Percentiles rank a stretch among this genome's conserved stretches.
phyloP scores from a whole-genome alignment of 2,113 vertebrate genomes.

The Cromileptes altivelis region DNA sequence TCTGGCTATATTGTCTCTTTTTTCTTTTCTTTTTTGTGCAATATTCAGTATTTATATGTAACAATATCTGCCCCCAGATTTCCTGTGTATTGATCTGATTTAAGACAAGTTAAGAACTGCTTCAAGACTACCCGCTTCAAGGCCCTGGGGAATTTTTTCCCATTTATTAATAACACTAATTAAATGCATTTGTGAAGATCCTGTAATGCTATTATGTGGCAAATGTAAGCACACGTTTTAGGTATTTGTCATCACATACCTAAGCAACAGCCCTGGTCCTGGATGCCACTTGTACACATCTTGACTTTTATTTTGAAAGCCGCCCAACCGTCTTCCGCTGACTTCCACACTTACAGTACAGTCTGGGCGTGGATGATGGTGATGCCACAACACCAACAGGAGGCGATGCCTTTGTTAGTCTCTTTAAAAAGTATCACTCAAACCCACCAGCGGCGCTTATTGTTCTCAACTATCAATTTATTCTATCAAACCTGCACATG shows the following conservation, averaged over 20 bases:
- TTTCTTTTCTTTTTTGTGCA: no score
- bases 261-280: not conserved
- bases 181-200: not conserved
- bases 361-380: conserved; percentile 77
- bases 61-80: no score
- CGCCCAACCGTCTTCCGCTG: not conserved
- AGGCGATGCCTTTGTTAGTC: conserved; percentile 64
- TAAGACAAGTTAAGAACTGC: no score
- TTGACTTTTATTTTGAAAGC: conserved; percentile 62
- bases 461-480: conserved; percentile 20
- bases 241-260: not conserved
- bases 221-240: not conserved
- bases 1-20: no score
- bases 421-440: conserved; percentile 50
- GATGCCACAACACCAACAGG: conserved; percentile 53
- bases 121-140: no score
- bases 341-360: conserved; percentile 25
- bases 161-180: not conserved
- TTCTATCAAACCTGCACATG: conserved; percentile 29
- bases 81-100: no score
- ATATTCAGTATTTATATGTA: no score
- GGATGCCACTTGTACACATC: not conserved
- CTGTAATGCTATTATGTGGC: no score
- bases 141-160: not conserved
- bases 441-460: not conserved